Conservation (phyloP, 1,140 invertebrate genomes). For the Nephila pilipes region DNA sequence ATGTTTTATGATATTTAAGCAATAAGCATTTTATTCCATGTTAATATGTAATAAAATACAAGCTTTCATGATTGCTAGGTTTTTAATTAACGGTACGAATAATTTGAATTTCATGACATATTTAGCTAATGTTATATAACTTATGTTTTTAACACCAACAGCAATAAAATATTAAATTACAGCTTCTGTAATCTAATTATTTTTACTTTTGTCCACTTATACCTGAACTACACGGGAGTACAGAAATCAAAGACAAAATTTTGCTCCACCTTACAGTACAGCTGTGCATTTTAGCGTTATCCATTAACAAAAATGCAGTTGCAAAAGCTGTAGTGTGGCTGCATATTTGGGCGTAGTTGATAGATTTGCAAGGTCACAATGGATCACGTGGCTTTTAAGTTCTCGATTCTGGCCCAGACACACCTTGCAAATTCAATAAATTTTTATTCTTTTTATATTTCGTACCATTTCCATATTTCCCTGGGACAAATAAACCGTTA, state of each 20-base stretch:
- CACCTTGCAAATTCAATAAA: constrained; percentile 22
- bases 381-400: constrained; percentile 20
- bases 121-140: no score
- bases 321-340: constrained; percentile 41
- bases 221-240: not conserved
- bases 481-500: not conserved
- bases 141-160: no score
- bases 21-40: no score
- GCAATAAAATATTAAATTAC: not conserved
- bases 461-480: not conserved
- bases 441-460: constrained; percentile 36
- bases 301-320: constrained; percentile 22
- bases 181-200: not conserved
- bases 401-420: constrained; percentile 43
- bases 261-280: not conserved
- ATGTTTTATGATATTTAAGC: no score
- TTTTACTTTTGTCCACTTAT: not conserved
- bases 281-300: not conserved
- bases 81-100: no score
- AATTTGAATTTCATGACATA: no score
- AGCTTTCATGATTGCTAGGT: no score
- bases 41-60: no score
- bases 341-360: constrained; percentile 59
- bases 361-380: constrained; percentile 39
- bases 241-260: not conserved